phyloP scores from a whole-genome alignment of 1,140 invertebrate species.

The Tetramorium simillimum region DNA sequence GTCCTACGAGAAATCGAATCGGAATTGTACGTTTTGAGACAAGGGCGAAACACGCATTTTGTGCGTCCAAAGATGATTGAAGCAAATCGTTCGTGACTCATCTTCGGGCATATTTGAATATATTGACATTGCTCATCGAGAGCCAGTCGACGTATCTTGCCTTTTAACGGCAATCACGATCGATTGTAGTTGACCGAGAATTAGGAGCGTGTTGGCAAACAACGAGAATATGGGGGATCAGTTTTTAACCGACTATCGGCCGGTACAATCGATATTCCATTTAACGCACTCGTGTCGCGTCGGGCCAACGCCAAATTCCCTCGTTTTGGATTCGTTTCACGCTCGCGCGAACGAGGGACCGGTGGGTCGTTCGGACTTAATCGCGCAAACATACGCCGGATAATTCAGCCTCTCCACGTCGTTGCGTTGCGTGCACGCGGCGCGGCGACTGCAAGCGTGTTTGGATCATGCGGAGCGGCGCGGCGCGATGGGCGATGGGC shows the following conservation, averaged over 20 bases:
- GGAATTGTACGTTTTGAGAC: background rate
- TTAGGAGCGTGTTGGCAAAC: conserved; percentile 60
- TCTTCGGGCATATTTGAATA: background rate
- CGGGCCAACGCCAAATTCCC: background rate
- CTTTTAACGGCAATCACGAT: background rate
- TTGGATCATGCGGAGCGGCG: background rate
- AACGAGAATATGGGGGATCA: conserved; percentile 56
- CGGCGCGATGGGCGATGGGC: conserved; percentile 12
- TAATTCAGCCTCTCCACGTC: conserved; percentile 11
- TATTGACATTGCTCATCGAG: background rate
- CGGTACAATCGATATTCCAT: conserved; percentile 52
- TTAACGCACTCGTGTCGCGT: conserved; percentile 10
- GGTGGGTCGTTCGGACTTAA: conserved; percentile 36
- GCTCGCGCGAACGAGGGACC: background rate
- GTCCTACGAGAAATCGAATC: background rate
- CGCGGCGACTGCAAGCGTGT: conserved; percentile 21
- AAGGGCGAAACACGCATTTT: background rate
- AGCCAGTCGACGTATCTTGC: background rate
- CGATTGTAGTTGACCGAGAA: conserved; percentile 57
- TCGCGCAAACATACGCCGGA: background rate
- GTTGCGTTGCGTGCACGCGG: conserved; percentile 26
- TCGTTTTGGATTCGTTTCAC: conserved; percentile 38
- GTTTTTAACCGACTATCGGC: conserved; percentile 55
- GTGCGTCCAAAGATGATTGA: background rate
- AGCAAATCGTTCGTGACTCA: background rate